Evolutionary conservation across 2,888 invertebrate species (phyloP).

Genomic region (Eupeodes luniger): DNA sequence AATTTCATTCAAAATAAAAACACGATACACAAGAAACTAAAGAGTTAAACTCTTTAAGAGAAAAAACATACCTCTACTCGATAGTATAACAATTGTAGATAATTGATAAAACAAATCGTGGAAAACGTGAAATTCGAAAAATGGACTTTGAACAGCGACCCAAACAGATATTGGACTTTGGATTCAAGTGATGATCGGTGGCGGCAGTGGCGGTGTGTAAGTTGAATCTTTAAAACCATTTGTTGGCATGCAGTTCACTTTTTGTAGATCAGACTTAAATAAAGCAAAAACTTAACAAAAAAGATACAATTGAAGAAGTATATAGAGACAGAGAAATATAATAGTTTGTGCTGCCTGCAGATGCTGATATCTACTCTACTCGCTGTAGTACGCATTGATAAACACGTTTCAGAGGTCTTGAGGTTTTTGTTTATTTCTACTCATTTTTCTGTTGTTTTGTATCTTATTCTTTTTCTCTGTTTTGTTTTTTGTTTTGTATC

Average conservation of each 20-base stretch:
- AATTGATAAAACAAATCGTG: conserved; percentile 35
- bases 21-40: background rate
- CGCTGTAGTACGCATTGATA: background rate
- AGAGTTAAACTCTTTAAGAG: conserved; percentile 3
- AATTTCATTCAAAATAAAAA: background rate
- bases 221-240: conserved; percentile 50
- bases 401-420: background rate
- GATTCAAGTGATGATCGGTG: conserved; percentile 71
- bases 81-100: background rate
- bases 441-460: background rate
- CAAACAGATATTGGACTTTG: conserved; percentile 81
- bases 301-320: background rate
- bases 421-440: conserved; percentile 12
- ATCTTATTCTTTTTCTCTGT: too few species aligned
- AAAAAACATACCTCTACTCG: background rate
- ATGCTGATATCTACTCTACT: too few species aligned
- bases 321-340: too few species aligned
- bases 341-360: too few species aligned
- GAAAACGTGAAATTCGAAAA: conserved; percentile 78
- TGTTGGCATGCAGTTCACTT: conserved; percentile 43
- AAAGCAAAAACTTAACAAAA: background rate
- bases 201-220: background rate
- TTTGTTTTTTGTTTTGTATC: background rate
- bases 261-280: conserved; percentile 14
- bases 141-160: conserved; percentile 82